Base-by-base conservation (phyloP, 2,113 vertebrate genomes). In the Poicephalus gulielmi region DNA sequence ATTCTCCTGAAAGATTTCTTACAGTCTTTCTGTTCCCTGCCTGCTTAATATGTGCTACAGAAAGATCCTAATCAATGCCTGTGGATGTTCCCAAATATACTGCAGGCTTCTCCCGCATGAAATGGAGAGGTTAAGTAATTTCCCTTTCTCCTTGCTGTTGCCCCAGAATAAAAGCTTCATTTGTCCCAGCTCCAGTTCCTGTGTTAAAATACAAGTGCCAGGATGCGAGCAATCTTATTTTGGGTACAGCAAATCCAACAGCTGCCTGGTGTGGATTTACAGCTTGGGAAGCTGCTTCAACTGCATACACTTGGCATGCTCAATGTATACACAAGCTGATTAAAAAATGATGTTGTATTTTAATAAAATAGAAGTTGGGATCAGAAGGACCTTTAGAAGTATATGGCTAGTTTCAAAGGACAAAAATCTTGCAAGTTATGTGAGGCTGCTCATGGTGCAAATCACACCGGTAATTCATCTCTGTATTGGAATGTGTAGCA, bases 401-500 rank as follows among this genome's bases (percentile, higher is more conserved):
- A 31, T 2, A 1, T 17, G 52, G 33, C 25, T 49, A 15, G 22
- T 62, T 83, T 55, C 67, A 83, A 50, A 23, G 39, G 76, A 50
- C 35, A 55, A 43, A 47, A 27, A 41, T 27, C 64, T 30, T 44
- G 7, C 9, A 44, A 13, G 27, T 59, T 52, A 18, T 5, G 22
- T 37, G 79, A 17, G 25, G 13, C 27, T 37, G 53, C 18, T 59
- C 14, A 2, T 4, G 17, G 66, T 28, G 16, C 33, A 55, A n/a
- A 37, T 27, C 43, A 22, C 1, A 2, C 7, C 17, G 7, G 30
- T 9, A 35, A 24, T 47, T 44, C 9, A 33, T 9, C 50, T 52
- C 39, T n/a, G 5, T 0, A 41, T 13, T 20, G 24, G 37, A 71
- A n/a, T 2, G 1, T 2, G 7, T 20, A 27, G 6, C 1, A 2